These are phyloP conservation scores for Eufriesea mexicana DNA, from an alignment of 1,140 invertebrate genomes.

Conservation along the genomic window DNA sequence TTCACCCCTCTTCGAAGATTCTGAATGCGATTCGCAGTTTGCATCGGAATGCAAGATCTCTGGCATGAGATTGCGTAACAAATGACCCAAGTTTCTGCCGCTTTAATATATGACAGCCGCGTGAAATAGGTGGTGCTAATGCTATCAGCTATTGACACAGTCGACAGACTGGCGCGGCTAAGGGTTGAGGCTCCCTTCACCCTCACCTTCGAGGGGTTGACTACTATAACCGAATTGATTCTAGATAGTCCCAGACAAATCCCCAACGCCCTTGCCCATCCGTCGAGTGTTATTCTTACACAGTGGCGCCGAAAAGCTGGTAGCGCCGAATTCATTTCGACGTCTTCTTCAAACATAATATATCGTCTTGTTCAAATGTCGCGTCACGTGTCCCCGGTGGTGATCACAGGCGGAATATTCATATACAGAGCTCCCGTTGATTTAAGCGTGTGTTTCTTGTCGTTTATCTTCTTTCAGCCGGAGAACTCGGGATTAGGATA, in stretches of 20 bases:
- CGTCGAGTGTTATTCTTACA: slow-evolving; percentile 61
- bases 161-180: slow-evolving; percentile 59
- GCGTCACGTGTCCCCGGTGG: neutral
- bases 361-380: neutral
- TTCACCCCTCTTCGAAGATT: neutral
- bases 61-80: slow-evolving; percentile 12
- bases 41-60: slow-evolving; percentile 12
- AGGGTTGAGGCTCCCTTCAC: slow-evolving; percentile 57
- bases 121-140: slow-evolving; percentile 66
- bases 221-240: slow-evolving; percentile 74
- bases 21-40: neutral
- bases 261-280: slow-evolving; percentile 60
- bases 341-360: slow-evolving; percentile 6
- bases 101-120: slow-evolving; percentile 57
- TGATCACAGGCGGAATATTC: neutral
- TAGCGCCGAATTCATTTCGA: slow-evolving; percentile 26
- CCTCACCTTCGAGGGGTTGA: slow-evolving; percentile 53
- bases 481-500: too few relatives aligned
- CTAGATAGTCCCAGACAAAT: slow-evolving; percentile 74
- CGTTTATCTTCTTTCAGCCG: neutral
- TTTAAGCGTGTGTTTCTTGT: neutral
- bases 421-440: neutral
- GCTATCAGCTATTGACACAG: slow-evolving; percentile 73
- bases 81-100: slow-evolving; percentile 37
- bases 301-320: slow-evolving; percentile 43